Conservation (phyloP, 2,888 invertebrate genomes). For the Cremastobaeus sp. region DNA sequence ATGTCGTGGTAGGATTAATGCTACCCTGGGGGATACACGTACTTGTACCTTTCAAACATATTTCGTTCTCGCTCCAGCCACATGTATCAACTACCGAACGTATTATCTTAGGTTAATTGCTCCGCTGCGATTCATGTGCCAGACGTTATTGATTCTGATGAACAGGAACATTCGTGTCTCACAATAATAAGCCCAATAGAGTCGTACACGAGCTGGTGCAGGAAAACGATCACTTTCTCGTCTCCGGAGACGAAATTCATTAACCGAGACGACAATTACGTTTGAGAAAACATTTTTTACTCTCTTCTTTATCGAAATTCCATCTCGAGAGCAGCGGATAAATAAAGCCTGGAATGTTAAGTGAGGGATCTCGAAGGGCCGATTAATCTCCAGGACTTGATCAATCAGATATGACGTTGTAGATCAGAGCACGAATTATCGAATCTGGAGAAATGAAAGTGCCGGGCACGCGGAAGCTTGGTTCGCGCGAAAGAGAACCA, state of each 20-base stretch:
- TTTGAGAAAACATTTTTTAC: constrained; percentile 13
- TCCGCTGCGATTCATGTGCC: constrained; percentile 38
- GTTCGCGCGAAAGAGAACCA: constrained; percentile 27
- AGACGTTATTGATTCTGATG: constrained; percentile 45
- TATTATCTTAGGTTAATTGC: constrained; percentile 59
- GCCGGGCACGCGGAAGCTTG: constrained; percentile 61
- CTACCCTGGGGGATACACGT: constrained; percentile 76
- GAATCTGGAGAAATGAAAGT: constrained; percentile 71
- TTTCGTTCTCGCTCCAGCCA: constrained; percentile 34
- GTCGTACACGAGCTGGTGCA: too few relatives aligned
- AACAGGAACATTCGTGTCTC: constrained; percentile 28
- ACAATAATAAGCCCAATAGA: too few relatives aligned
- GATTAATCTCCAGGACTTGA: constrained; percentile 34
- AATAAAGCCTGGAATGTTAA: constrained; percentile 6
- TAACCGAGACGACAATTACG: constrained; percentile 5
- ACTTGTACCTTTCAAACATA: constrained; percentile 60
- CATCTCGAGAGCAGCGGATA: not conserved
- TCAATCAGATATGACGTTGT: constrained; percentile 45
- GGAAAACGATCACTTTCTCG: too few relatives aligned
- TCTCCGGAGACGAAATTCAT: constrained; percentile 5
- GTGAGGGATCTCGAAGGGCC: constrained; percentile 3
- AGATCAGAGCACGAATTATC: constrained; percentile 66
- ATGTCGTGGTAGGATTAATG: constrained; percentile 74
- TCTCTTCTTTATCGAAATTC: constrained; percentile 1
- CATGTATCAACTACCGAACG: constrained; percentile 38